Base-by-base conservation (phyloP, 1,140 invertebrate species). In the Ganaspis sp. region DNA sequence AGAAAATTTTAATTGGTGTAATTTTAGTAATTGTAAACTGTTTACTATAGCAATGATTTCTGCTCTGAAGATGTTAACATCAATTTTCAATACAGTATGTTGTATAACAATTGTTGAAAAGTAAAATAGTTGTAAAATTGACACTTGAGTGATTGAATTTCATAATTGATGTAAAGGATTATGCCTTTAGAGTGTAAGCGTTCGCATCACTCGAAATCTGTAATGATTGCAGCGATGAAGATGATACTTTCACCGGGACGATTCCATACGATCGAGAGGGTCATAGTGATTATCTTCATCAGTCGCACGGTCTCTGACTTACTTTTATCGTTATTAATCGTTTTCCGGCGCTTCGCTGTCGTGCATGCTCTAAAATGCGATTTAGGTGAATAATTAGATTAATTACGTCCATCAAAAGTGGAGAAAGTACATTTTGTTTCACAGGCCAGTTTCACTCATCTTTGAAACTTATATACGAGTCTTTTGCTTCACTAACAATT, bases 311-410 rank as follows among this genome's bases (percentile, higher is more conserved):
- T 58, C 21, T 26, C 54, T 58, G 54, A 58, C 54, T 58, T 58
- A 58, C 54, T 58, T 58, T 58, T 26, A 23, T 58, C 54, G 54
- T 26, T 58, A 58, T 58, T 58, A 58, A 58, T 58, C 21, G 21
- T 26, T 58, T 9, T 26, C 19, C 53, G 21, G 9, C 53, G 53
- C 11, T 19, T 54, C 4, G 15, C 19, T 54, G 42, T 15, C 42
- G 49, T 54, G 49, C 17, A 54, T 19, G 49, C 53, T 58, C 53
- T 23, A 58, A 23, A 58, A 58, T 58, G 21, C 21, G 53, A 58
- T 23, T 58, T 58, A 58, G 53, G 19, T 12, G 53, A 23, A 58
- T 49, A 49, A n/a, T 58, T 23, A 23, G 11, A 58, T 8, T 58
- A 58, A 58, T 58, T 58, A 58, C 19, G 11, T 58, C 21, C 17